A percentile compares a stretch with the other conserved stretches of the same genome.
These are phyloP conservation scores for Trichomycterus rosablanca DNA, from an alignment of 2,113 vertebrate genomes.

Conservation along the genomic window DNA sequence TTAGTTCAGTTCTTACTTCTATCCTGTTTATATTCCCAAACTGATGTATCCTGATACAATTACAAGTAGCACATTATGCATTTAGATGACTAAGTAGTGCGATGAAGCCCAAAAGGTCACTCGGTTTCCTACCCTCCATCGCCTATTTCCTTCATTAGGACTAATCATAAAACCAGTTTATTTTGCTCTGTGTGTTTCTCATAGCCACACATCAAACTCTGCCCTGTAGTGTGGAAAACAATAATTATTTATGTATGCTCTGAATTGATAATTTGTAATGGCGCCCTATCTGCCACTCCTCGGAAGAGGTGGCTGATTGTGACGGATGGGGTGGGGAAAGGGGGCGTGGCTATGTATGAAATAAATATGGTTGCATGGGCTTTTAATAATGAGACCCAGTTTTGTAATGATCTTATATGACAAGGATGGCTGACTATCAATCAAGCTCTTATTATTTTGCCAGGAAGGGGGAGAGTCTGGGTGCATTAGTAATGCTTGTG, in stretches of 20 bases:
- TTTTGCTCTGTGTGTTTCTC: slow-evolving; percentile 65
- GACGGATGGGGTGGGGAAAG: slow-evolving; percentile 17
- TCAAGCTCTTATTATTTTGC: slow-evolving; percentile 21
- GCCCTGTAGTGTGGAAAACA: slow-evolving; percentile 32
- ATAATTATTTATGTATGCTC: slow-evolving; percentile 43
- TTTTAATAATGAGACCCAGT: slow-evolving; percentile 29
- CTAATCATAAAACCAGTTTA: slow-evolving; percentile 61
- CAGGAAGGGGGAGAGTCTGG: slow-evolving; percentile 18
- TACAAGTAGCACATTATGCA: not conserved
- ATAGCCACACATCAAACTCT: slow-evolving; percentile 53
- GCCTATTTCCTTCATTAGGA: slow-evolving; percentile 67
- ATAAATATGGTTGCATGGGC: slow-evolving; percentile 32
- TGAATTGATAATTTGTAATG: slow-evolving; percentile 28
- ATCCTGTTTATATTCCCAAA: slow-evolving; percentile 14
- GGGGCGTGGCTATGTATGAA: slow-evolving; percentile 17
- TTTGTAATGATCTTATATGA: slow-evolving; percentile 37
- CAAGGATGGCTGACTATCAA: slow-evolving; percentile 24
- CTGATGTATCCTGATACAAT: slow-evolving; percentile 1
- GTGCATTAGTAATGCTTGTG: slow-evolving; percentile 6
- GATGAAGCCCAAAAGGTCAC: slow-evolving; percentile 64
- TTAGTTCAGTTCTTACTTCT: slow-evolving; percentile 7
- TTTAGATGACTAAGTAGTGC: slow-evolving; percentile 55
- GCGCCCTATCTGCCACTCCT: slow-evolving; percentile 18
- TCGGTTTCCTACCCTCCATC: slow-evolving; percentile 65
- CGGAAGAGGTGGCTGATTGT: slow-evolving; percentile 17